Conservation (phyloP, 2,797 vertebrate genomes). For the Microctenopoma stevenorrisi region DNA sequence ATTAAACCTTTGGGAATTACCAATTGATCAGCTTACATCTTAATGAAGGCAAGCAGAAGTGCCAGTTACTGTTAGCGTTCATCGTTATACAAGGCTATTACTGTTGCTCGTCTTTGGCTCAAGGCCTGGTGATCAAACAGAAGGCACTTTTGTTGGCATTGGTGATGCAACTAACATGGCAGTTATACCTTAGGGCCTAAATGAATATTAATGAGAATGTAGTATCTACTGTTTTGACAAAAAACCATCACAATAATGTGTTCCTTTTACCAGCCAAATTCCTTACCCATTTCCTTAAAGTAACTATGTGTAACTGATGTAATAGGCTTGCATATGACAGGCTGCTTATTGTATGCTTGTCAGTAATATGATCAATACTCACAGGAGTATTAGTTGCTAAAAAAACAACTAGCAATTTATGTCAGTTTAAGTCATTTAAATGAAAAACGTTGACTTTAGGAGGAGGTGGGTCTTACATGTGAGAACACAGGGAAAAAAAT, state of each 20-base stretch:
- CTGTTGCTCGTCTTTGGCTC: constrained; percentile 80
- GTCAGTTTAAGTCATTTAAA: constrained; percentile 30
- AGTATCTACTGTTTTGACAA: constrained; percentile 29
- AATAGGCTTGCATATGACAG: constrained; percentile 40
- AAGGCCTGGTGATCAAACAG: constrained; percentile 82
- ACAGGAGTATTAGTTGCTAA: constrained; percentile 18
- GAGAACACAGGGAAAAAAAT: constrained; percentile 6
- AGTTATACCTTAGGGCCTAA: constrained; percentile 69
- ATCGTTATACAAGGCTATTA: constrained; percentile 71
- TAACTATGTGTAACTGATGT: constrained; percentile 40
- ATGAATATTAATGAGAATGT: constrained; percentile 57
- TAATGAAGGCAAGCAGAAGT: constrained; percentile 69
- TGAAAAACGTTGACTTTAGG: constrained; percentile 10
- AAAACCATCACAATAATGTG: constrained; percentile 23
- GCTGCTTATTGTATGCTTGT: constrained; percentile 24
- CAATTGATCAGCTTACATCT: constrained; percentile 68
- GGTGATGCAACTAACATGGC: constrained; percentile 77
- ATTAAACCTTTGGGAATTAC: constrained; percentile 65
- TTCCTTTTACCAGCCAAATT: constrained; percentile 38
- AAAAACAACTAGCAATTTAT: constrained; percentile 16
- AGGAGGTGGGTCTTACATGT: constrained; percentile 22
- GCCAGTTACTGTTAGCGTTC: constrained; percentile 66
- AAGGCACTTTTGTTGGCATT: constrained; percentile 86
- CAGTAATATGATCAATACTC: constrained; percentile 23
- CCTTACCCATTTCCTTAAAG: constrained; percentile 33